Conservation (phyloP, 1,140 invertebrate genomes). For the Nilaparvata lugens region DNA sequence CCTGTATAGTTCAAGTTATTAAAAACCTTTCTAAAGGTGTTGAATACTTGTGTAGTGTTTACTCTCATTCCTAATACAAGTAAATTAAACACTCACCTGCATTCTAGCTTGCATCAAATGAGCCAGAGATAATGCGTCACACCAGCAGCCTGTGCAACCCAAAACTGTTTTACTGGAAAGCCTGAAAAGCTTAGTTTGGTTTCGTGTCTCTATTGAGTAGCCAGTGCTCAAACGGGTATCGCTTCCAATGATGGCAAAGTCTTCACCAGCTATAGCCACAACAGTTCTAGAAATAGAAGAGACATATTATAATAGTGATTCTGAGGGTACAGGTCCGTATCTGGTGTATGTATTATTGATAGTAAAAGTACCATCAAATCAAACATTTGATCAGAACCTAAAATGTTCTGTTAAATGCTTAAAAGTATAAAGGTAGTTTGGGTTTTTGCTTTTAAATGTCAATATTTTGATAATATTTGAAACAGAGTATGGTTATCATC, state of each 20-base stretch:
- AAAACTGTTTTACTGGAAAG: constrained; percentile 76
- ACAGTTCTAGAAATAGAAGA: constrained; percentile 52
- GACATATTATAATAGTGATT: not conserved
- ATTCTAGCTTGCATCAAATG: constrained; percentile 76
- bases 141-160: constrained; percentile 91
- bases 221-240: constrained; percentile 91
- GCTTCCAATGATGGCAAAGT: constrained; percentile 75
- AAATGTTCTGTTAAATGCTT: no score
- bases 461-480: no score
- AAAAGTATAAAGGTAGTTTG: no score
- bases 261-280: constrained; percentile 87
- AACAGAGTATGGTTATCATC: no score
- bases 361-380: not conserved
- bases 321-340: not conserved
- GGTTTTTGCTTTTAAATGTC: no score
- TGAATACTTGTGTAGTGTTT: no score
- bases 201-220: constrained; percentile 79
- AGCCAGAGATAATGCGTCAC: constrained; percentile 90
- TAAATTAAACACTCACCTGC: constrained; percentile 45
- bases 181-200: constrained; percentile 76
- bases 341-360: no score
- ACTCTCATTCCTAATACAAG: no score
- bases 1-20: no score
- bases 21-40: no score
- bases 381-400: no score